Conservation (phyloP, 1,140 invertebrate genomes). For the Zaprionus kolodkinae region DNA sequence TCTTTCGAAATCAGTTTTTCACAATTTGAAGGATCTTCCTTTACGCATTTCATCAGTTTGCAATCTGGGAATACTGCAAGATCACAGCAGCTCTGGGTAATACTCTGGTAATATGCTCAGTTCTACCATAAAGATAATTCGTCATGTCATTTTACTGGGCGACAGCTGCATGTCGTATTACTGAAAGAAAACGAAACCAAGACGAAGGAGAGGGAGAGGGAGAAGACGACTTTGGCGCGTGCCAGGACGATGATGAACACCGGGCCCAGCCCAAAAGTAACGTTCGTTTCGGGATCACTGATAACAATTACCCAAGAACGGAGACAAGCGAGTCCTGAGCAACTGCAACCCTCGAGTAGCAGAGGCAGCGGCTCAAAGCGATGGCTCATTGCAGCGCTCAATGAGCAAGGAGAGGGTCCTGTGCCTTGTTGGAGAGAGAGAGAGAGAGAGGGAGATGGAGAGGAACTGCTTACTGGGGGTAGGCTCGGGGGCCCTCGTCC, state of each 20-base stretch:
- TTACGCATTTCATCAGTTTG: not conserved
- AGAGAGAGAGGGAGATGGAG: not conserved
- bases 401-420: conserved; percentile 51
- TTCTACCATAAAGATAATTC: conserved; percentile 4
- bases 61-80: not conserved
- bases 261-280: conserved; percentile 68
- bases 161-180: conserved; percentile 22
- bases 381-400: conserved; percentile 50
- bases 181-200: conserved; percentile 13
- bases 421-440: conserved; percentile 7
- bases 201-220: conserved; percentile 9
- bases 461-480: not conserved
- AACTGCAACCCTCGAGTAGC: conserved; percentile 60
- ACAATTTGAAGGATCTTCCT: not conserved
- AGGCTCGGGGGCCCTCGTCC: conserved; percentile 32
- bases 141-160: not conserved
- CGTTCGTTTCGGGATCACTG: conserved; percentile 73
- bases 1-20: not conserved
- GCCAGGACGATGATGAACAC: conserved; percentile 57
- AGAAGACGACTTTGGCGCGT: conserved; percentile 57
- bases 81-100: not conserved
- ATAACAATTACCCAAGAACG: conserved; percentile 70
- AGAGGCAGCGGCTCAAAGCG: conserved; percentile 5
- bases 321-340: conserved; percentile 14
- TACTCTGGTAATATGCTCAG: not conserved